Conservation (phyloP, 2,113 vertebrate species). For the Hydrolagus affinis region DNA sequence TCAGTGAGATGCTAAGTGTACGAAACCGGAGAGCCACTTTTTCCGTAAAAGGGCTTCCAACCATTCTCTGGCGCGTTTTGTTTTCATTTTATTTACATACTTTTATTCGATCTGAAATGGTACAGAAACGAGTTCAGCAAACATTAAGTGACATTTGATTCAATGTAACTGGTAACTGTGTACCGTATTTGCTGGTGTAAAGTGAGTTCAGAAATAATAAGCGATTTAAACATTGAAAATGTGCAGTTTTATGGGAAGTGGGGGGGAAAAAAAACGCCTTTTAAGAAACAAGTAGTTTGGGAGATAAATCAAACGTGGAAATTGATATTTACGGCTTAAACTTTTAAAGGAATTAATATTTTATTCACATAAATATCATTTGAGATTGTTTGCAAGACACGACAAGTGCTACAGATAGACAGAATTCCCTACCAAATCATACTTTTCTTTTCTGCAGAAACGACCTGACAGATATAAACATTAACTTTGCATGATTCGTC, state of each 20-base stretch:
- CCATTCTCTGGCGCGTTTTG: too few species aligned
- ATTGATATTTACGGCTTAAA: not conserved
- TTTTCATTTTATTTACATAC: too few species aligned
- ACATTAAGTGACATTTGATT: too few species aligned
- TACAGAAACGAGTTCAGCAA: too few species aligned
- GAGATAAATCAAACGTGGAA: not conserved
- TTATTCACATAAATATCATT: slow-evolving; percentile 21
- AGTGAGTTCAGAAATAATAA: not conserved
- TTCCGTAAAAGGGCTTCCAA: too few species aligned
- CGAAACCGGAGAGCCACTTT: too few species aligned
- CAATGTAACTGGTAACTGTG: too few species aligned
- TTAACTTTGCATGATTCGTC: slow-evolving; percentile 13
- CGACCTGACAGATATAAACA: slow-evolving; percentile 18
- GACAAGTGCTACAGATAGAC: not conserved
- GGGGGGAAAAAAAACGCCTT: not conserved
- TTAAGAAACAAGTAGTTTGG: not conserved
- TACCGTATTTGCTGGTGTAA: not conserved
- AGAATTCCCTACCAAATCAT: not conserved
- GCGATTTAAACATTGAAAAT: not conserved
- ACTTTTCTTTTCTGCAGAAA: not conserved
- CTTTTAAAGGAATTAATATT: not conserved
- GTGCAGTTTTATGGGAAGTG: too few species aligned
- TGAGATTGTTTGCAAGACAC: not conserved
- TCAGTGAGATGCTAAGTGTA: too few species aligned
- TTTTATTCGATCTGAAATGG: too few species aligned